Percentiles rank a stretch among this genome's conserved stretches.
Conservation (phyloP, 2,113 vertebrate genomes). For the Scolopax mira region DNA sequence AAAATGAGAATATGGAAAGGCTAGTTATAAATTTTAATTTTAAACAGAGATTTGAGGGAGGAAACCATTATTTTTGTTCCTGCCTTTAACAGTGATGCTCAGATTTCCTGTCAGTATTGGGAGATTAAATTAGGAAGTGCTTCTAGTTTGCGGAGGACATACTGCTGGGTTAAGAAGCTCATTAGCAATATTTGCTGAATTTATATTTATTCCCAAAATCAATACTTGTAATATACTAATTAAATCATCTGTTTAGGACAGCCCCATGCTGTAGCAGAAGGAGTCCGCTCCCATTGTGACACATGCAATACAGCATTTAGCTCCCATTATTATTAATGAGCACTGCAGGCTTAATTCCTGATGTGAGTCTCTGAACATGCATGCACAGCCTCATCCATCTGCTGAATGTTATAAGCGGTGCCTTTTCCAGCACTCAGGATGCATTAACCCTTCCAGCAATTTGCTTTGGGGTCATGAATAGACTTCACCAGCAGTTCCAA, state of each 20-base stretch:
- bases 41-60: neutral
- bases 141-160: conserved; percentile 4
- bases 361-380: conserved; percentile 13
- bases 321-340: conserved; percentile 62
- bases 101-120: conserved; percentile 4
- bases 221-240: conserved; percentile 50
- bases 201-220: conserved; percentile 55
- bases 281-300: neutral
- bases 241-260: conserved; percentile 57
- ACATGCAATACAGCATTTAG: conserved; percentile 36
- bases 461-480: neutral
- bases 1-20: neutral
- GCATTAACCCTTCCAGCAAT: neutral
- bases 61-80: neutral
- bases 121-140: conserved; percentile 14
- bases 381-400: neutral
- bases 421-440: neutral
- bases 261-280: conserved; percentile 33
- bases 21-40: neutral
- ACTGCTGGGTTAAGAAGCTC: conserved; percentile 39
- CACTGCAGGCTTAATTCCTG: conserved; percentile 50
- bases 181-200: conserved; percentile 53
- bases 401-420: neutral
- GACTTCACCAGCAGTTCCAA: neutral
- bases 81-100: neutral